A percentile compares a stretch with the other conserved stretches of the same genome.
Evolutionary conservation across 1,140 invertebrate species (phyloP).

Genomic region (Meloidogyne floridensis): DNA sequence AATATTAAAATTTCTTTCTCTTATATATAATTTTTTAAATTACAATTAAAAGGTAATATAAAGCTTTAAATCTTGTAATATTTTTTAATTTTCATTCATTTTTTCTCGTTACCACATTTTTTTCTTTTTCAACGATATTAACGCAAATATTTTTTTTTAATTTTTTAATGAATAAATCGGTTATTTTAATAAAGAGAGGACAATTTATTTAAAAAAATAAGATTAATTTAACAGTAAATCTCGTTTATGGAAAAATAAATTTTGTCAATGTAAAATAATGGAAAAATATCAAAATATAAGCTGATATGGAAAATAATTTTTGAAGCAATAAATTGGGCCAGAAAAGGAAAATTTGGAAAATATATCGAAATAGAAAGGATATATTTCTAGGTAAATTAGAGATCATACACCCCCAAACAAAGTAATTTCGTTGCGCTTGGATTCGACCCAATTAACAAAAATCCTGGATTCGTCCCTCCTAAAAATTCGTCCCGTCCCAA

Average conservation of each 20-base stretch:
- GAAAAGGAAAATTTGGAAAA: background rate
- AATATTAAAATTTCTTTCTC: background rate
- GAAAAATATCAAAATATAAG: background rate
- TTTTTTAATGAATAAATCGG: no score
- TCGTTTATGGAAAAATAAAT: background rate
- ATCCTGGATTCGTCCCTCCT: no score
- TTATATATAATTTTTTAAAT: background rate
- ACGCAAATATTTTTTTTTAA: no score
- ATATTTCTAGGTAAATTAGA: background rate
- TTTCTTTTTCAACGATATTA: no score
- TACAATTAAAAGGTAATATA: background rate
- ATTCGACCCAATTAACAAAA: no score
- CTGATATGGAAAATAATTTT: conserved; percentile 4
- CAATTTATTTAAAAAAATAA: no score
- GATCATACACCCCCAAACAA: background rate
- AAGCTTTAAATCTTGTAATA: background rate
- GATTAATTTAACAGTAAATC: no score
- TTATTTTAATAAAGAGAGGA: no score
- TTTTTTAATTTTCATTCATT: no score
- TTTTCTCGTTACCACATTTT: no score
- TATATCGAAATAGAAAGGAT: background rate
- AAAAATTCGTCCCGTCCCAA: no score
- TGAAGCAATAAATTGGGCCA: background rate
- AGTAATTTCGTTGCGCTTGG: no score
- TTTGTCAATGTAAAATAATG: background rate